These are phyloP conservation scores for Nannoperca australis DNA, from an alignment of 2,797 vertebrate species.

Conservation along the genomic window DNA sequence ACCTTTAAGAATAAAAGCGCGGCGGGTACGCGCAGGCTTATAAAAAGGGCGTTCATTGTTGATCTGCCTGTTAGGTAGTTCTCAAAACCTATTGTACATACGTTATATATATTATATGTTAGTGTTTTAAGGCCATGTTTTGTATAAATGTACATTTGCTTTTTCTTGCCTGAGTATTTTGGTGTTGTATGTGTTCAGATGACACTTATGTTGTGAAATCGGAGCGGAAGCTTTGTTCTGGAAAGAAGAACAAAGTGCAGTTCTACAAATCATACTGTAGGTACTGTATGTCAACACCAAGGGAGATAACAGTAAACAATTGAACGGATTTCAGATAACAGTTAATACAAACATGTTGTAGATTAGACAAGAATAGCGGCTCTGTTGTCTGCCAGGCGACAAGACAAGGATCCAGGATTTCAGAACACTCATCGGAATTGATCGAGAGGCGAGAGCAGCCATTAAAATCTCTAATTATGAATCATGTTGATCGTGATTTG, in stretches of 20 bases:
- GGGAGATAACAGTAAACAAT: neutral
- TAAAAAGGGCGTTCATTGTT: neutral
- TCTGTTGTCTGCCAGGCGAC: neutral
- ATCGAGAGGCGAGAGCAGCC: slow-evolving; percentile 1
- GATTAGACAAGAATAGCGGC: neutral
- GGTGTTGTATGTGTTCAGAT: neutral
- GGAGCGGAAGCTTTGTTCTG: slow-evolving; percentile 14
- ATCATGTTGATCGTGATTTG: neutral
- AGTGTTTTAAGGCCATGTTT: neutral
- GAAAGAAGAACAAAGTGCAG: neutral
- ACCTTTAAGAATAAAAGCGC: slow-evolving; percentile 47
- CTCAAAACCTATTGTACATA: neutral
- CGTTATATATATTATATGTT: too few species aligned
- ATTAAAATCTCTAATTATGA: slow-evolving; percentile 20
- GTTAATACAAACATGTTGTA: neutral
- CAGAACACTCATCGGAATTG: neutral
- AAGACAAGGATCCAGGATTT: neutral
- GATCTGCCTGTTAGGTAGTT: neutral
- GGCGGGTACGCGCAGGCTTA: fast-evolving
- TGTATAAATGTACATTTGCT: too few species aligned
- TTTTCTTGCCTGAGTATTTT: neutral
- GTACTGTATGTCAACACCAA: slow-evolving; percentile 4
- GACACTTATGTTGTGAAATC: slow-evolving; percentile 1
- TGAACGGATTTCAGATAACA: neutral
- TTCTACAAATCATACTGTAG: neutral